These are phyloP conservation scores for Valencia hispanica DNA, from an alignment of 2,797 vertebrate genomes.

Conservation along the genomic window DNA sequence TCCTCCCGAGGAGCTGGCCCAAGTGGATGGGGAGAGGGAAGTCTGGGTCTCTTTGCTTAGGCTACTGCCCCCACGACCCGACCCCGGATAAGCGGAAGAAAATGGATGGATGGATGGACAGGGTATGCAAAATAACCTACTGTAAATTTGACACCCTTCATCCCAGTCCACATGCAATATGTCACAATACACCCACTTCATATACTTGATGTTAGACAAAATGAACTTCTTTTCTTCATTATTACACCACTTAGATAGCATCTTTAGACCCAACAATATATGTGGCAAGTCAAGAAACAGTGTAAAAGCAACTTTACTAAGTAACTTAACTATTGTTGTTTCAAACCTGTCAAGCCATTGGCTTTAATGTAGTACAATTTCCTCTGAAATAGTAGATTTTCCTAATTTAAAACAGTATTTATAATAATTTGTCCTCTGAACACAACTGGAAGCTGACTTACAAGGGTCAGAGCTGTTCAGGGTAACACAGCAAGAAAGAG, in stretches of 20 bases:
- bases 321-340: background rate
- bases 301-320: background rate
- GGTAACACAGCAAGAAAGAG: constrained; percentile 30
- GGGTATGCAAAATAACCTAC: background rate
- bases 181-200: background rate
- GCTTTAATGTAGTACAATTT: background rate
- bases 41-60: too few species aligned
- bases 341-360: background rate
- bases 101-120: too few species aligned
- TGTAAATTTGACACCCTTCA: background rate
- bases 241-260: background rate
- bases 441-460: constrained; percentile 18
- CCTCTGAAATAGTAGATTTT: background rate
- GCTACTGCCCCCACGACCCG: too few species aligned
- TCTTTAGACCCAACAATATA: background rate
- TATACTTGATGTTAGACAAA: background rate
- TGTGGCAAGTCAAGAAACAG: background rate
- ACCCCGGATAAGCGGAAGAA: too few species aligned
- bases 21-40: too few species aligned
- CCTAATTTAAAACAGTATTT: background rate
- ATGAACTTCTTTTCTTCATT: background rate
- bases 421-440: background rate
- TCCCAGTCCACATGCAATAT: background rate
- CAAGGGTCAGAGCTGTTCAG: constrained; percentile 51
- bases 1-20: too few species aligned